Conservation (phyloP, 2,113 vertebrate species). For the Sebastes fasciatus region DNA sequence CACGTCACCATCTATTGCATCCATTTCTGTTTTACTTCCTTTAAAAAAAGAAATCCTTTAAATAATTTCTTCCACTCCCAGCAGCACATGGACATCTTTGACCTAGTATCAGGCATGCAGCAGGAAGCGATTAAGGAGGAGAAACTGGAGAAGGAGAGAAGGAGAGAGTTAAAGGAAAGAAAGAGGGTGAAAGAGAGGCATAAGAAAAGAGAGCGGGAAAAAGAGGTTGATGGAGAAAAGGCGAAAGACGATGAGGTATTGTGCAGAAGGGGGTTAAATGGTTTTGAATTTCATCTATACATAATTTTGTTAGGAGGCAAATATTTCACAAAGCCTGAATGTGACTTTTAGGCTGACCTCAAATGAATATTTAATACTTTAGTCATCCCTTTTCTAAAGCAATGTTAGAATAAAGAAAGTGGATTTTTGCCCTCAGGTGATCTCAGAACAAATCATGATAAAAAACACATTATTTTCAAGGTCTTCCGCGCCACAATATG, state of each 20-base stretch:
- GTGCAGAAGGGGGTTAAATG: constrained; percentile 31
- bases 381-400: constrained; percentile 6
- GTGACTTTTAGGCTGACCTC: constrained; percentile 29
- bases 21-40: constrained; percentile 3
- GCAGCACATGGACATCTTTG: constrained; percentile 85
- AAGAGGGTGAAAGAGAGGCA: constrained; percentile 74
- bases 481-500: background rate
- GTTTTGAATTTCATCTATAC: constrained; percentile 69
- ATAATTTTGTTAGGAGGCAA: background rate
- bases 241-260: constrained; percentile 85
- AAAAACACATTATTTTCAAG: constrained; percentile 9
- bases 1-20: background rate
- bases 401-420: background rate
- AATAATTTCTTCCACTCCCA: constrained; percentile 75
- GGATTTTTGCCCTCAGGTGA: background rate
- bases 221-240: constrained; percentile 67
- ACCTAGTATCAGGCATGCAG: constrained; percentile 85
- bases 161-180: constrained; percentile 85
- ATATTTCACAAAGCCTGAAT: background rate
- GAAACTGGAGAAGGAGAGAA: constrained; percentile 84
- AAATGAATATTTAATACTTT: background rate
- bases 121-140: constrained; percentile 81
- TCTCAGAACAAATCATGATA: background rate
- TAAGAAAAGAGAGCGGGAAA: constrained; percentile 80
- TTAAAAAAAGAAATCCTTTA: constrained; percentile 12